Percentiles rank a stretch among this genome's conserved stretches.
Conservation (phyloP, 37 sponge, comb jelly and placozoan species). For the Haliclona indistincta region DNA sequence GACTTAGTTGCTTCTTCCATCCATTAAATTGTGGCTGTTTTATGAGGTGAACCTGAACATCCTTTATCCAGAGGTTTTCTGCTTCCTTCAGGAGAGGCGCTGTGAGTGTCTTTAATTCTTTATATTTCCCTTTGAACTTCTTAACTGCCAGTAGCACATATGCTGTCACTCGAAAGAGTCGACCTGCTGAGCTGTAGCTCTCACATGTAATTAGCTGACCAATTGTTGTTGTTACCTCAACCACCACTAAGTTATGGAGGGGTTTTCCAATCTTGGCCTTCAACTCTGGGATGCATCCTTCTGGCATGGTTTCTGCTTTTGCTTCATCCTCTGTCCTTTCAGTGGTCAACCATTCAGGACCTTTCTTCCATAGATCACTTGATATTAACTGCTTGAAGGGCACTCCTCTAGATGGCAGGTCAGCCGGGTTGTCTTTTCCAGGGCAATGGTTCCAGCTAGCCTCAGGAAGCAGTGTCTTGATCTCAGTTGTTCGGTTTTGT, state of each 20-base stretch:
- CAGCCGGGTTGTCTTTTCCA: too few relatives aligned
- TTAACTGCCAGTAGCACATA: constrained; percentile 9
- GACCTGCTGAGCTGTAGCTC: background rate
- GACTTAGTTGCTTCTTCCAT: constrained; percentile 17
- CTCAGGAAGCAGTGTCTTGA: constrained; percentile 2
- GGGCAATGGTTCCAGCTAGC: background rate
- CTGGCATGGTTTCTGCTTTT: background rate
- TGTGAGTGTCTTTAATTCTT: background rate
- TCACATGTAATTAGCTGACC: background rate
- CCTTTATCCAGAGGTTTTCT: constrained; percentile 20
- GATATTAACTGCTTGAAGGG: background rate
- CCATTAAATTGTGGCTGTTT: background rate
- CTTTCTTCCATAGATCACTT: background rate
- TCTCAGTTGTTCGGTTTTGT: constrained; percentile 19
- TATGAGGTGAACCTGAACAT: background rate
- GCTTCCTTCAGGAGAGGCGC: background rate
- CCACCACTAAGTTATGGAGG: background rate
- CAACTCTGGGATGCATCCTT: background rate
- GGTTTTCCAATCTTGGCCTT: constrained; percentile 1
- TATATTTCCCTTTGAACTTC: background rate
- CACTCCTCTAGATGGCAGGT: constrained; percentile 30
- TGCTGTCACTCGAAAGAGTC: constrained; percentile 1
- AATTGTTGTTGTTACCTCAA: background rate
- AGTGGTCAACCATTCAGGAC: constrained; percentile 1
- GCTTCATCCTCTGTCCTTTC: background rate